Base-by-base conservation (phyloP, 2,113 vertebrate genomes). In the Daboia siamensis region DNA sequence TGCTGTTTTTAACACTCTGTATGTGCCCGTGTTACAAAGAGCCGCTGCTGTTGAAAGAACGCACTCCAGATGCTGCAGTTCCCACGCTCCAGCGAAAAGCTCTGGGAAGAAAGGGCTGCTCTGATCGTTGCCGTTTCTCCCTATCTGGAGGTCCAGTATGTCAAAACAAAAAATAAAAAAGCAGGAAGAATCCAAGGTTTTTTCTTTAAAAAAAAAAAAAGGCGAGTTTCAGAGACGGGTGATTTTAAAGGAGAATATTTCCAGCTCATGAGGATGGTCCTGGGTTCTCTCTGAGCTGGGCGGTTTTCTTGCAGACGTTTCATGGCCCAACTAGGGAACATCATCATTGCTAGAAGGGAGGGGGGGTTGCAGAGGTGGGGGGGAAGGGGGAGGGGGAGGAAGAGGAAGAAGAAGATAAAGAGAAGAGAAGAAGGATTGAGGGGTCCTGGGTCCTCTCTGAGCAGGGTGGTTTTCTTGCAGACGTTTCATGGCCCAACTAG, bases 381-480 rank as follows among this genome's bases (percentile, higher is more conserved):
- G 21, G 1, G 5, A 7, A 48, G 46, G 7, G 1, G 6, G 6
- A 0, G 7, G 46, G 4, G 6, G 46, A 48, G 4, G 5, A 48
- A 6, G 5, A 48, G 46, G 46, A n/a, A n/a, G n/a, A n/a, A n/a
- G n/a, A n/a, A n/a, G n/a, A n/a, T n/a, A n/a, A n/a, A n/a, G n/a
- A n/a, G n/a, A n/a, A n/a, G n/a, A 48, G 46, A 6, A 57, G 21
- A 21, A 57, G 21, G 6, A 57, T 0, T 5, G 0, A 10, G 57
- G 57, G 2, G 6, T 59, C 23, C 46, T 1, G 3, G 8, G 8
- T 26, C 24, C 59, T 26, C 59, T 26, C 24, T 61, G 59, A 29
- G 2, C 9, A 26, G 0, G 24, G 46, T 0, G 48, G 59, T 61
- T 61, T 61, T 0, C 8, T 10, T 61, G 3, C 23, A 26, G 24